Conservation (phyloP, 2,113 vertebrate species). For the Campylorhamphus procurvoides region DNA sequence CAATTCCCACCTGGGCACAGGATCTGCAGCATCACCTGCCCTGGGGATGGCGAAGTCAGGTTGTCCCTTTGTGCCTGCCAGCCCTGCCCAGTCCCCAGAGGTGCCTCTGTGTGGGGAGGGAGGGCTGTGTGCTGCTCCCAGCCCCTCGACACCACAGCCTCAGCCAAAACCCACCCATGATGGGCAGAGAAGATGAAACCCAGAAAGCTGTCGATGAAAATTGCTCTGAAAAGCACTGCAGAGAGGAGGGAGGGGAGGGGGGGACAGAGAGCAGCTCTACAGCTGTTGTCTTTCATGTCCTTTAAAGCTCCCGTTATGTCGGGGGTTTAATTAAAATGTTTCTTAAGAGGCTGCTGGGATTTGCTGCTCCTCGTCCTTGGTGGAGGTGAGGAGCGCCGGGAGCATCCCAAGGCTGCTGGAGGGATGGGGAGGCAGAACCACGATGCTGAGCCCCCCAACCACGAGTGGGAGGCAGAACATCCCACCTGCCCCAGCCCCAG, state of each 20-base stretch:
- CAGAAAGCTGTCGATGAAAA: neutral
- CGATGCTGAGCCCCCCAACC: neutral
- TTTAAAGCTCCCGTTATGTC: constrained; percentile 23
- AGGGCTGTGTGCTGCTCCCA: neutral
- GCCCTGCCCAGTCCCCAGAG: neutral
- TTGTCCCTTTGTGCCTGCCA: neutral
- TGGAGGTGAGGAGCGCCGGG: neutral
- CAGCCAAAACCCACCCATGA: neutral
- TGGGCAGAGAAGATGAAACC: neutral
- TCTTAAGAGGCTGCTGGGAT: constrained; percentile 51
- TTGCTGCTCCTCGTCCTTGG: constrained; percentile 45
- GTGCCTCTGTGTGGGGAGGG: too few species aligned
- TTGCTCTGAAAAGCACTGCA: neutral
- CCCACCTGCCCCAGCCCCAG: neutral
- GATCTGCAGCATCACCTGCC: neutral
- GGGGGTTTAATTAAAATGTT: constrained; percentile 60
- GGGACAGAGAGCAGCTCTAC: neutral
- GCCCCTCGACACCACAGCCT: neutral
- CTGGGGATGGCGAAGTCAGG: neutral
- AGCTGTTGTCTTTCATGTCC: constrained; percentile 58
- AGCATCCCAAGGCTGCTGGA: neutral
- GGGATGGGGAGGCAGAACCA: neutral
- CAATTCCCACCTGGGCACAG: accelerated
- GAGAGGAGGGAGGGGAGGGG: neutral
- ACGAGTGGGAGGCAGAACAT: neutral